Base-by-base conservation (phyloP, 2,797 vertebrate species). In the Acrossocheilus fasciatus region DNA sequence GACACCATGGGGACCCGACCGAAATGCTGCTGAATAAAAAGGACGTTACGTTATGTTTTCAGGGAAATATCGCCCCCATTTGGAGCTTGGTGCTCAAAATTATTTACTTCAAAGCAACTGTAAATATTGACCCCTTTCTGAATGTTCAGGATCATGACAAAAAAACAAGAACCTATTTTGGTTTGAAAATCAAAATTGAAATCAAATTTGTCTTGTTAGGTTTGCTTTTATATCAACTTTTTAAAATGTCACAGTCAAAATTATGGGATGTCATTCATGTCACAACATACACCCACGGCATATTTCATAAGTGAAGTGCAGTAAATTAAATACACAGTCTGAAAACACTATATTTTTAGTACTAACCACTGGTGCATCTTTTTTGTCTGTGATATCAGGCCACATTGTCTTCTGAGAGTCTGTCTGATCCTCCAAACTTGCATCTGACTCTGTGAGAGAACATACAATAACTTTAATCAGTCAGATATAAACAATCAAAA, bases 341-440 rank as follows among this genome's bases (percentile, higher is more conserved):
- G 6, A 45, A 74, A 57, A 74, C 26, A 62, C 4, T 20, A 20
- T 43, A 39, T 20, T 66, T 36, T 45, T 72, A 26, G 70, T 59
- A 91, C 91, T 89, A 57, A 91, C 91, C 91, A 69, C n/a, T 52
- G 89, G 80, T 30, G 43, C 26, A 6, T 87, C 39, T 68, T 81
- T 76, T 62, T 34, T 41, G 9, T 81, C 50, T 12, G n/a, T 74
- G 86, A 36, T 64, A 39, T 78, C 73, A 54, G 72, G 68, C 36
- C 50, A 83, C 23, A 23, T 69, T 14, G 45, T 69, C 34, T 59
- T 72, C 18, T 64, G 79, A 45, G 26, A 52, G 12, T 86, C 70
- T 54, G 69, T 39, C 34, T 45, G 83, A 86, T 84, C 54, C 50
- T 84, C 76, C 73, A 30, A 62, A 77, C 17, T 43, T 15, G 15